Conservation (phyloP, 1,140 invertebrate genomes). For the Lasaia peninsularis region DNA sequence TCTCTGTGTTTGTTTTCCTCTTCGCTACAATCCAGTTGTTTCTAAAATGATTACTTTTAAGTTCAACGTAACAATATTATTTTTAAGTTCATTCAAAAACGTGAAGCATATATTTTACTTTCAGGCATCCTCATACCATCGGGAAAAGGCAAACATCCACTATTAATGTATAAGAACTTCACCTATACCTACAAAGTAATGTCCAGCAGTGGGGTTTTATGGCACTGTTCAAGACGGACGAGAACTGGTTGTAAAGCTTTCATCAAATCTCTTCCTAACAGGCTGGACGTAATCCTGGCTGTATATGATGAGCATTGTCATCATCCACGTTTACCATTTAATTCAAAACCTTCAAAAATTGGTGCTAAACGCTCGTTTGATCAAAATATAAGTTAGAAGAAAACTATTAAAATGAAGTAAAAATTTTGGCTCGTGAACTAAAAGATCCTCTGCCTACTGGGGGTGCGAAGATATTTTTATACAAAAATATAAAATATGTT, state of each 20-base stretch:
- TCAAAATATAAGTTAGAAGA: background rate
- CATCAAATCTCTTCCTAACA: slow-evolving; percentile 32
- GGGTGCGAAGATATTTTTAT: too few species aligned
- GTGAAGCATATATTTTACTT: slow-evolving; percentile 18
- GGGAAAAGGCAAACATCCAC: slow-evolving; percentile 53
- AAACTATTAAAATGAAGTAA: too few species aligned
- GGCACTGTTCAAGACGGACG: slow-evolving; percentile 53
- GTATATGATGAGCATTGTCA: slow-evolving; percentile 41
- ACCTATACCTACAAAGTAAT: slow-evolving; percentile 50
- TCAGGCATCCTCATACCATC: slow-evolving; percentile 47
- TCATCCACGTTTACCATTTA: slow-evolving; percentile 16
- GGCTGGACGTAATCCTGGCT: slow-evolving; percentile 25
- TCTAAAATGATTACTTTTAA: too few species aligned
- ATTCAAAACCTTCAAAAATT: background rate
- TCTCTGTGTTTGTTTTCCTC: background rate
- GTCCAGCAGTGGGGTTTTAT: slow-evolving; percentile 40
- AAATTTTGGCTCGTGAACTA: too few species aligned
- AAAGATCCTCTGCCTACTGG: too few species aligned
- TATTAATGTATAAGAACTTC: slow-evolving; percentile 45
- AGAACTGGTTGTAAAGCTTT: slow-evolving; percentile 57
- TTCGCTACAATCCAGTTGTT: too few species aligned
- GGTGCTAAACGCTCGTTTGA: background rate
- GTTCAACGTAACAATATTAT: too few species aligned
- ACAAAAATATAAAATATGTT: too few species aligned
- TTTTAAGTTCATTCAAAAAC: too few species aligned